Evolutionary conservation across 2,797 vertebrate genomes (phyloP), one percentile per base, ranked within the genome.

Genomic region (Cryptoprocta ferox): DNA sequence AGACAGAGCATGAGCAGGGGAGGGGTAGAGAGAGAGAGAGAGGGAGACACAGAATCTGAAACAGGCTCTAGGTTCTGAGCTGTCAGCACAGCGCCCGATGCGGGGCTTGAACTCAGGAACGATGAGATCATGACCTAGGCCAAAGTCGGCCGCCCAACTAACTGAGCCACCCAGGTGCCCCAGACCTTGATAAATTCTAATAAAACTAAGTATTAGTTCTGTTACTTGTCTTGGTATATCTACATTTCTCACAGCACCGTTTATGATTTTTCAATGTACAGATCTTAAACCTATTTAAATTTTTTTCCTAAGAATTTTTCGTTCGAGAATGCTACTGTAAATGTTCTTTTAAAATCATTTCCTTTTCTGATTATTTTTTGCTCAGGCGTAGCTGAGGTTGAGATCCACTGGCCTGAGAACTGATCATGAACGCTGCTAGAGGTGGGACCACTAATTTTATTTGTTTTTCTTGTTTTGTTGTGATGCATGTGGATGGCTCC

Each of bases 391-490:
- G 48, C 65, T 6, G 13, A 42, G 65, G 26, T 66, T 65, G 45
- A 39, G 63, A 37, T 35, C 28, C 30, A 1, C 16, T 92, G 35
- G 37, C 59, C 53, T n/a, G 26, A 59, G 56, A n/a, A 61, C 30
- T 73, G 32, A 39, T 79, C 15, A 15, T 84, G 63, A 88, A 63
- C 11, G 10, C 39, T 65, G 56, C 71, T 50, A 10, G 19, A 83
- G 63, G 50, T 48, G 12, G 28, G 59, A 19, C 32, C 63, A 24
- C 61, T 73, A 18, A 53, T 73, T 83, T 76, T 68, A 35, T 84
- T 89, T 80, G 53, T 63, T 95, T 96, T 78, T 70, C 78, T 89
- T 10, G 50, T 45, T 94, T 70, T 91, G 59, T 56, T 48, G 63
- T 28, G 56, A 68, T 30, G 21, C 82, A 28, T 79, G 53, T 26